Evolutionary conservation across 2,113 vertebrate species (phyloP).

Genomic region (Bos javanicus): DNA sequence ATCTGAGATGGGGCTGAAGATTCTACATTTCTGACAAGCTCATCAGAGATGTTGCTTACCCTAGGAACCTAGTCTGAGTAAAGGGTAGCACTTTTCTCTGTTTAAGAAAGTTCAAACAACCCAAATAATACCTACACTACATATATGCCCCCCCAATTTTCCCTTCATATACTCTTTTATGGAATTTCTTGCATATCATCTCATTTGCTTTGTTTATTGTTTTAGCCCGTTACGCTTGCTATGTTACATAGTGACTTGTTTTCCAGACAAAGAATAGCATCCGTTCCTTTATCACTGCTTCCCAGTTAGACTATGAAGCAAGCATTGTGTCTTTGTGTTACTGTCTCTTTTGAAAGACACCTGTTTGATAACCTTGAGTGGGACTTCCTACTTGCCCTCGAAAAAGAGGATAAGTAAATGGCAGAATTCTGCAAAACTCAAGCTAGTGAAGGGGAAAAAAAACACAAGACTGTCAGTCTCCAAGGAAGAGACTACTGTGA

Average conservation of each 20-base stretch:
- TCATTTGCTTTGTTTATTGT: background rate
- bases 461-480: background rate
- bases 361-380: background rate
- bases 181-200: background rate
- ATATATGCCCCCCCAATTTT: fast-evolving
- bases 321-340: background rate
- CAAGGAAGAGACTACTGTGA: background rate
- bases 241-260: background rate
- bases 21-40: background rate
- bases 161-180: background rate
- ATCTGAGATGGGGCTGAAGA: background rate
- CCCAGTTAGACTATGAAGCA: background rate
- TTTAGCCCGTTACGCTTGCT: background rate
- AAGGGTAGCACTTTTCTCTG: background rate
- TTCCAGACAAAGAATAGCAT: background rate
- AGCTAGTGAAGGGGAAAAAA: background rate
- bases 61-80: background rate
- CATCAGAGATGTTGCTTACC: background rate
- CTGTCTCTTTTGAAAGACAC: background rate
- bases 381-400: background rate
- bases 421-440: background rate
- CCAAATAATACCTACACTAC: background rate
- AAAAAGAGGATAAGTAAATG: background rate
- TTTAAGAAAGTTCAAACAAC: background rate
- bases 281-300: background rate